Conservation (phyloP, 2,797 vertebrate species). For the Gallirallus australis region DNA sequence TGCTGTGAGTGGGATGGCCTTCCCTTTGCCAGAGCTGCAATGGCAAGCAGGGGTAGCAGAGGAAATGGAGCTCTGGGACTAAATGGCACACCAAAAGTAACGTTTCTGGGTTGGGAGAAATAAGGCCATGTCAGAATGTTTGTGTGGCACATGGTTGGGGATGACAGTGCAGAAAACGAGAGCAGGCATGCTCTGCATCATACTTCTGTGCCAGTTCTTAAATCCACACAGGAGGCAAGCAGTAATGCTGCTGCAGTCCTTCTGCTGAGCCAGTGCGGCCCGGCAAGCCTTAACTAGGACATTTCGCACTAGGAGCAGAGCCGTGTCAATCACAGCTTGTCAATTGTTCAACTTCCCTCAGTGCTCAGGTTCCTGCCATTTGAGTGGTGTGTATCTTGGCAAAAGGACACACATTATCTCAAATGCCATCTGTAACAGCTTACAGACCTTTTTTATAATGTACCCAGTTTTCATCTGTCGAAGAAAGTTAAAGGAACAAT, state of each 20-base stretch:
- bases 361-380: not conserved
- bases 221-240: not conserved
- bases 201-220: not conserved
- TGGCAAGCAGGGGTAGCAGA: not conserved
- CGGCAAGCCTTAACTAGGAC: not conserved
- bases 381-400: not conserved
- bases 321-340: not conserved
- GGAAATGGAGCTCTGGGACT: not conserved
- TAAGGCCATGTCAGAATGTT: not conserved
- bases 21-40: not conserved
- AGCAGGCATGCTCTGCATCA: not conserved
- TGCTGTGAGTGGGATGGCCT: not conserved
- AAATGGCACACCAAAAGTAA: not conserved
- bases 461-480: not conserved
- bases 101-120: rapidly evolving
- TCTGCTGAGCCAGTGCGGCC: not conserved
- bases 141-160: not conserved
- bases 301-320: not conserved
- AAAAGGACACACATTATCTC: not conserved
- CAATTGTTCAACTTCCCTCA: not conserved
- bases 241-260: not conserved
- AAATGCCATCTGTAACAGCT: not conserved
- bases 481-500: not conserved
- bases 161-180: not conserved
- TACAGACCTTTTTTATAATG: not conserved